A percentile compares a stretch with the other conserved stretches of the same genome.
Evolutionary conservation across 2,888 invertebrate species (phyloP).

Genomic region (Archaeoteleia sp.): DNA sequence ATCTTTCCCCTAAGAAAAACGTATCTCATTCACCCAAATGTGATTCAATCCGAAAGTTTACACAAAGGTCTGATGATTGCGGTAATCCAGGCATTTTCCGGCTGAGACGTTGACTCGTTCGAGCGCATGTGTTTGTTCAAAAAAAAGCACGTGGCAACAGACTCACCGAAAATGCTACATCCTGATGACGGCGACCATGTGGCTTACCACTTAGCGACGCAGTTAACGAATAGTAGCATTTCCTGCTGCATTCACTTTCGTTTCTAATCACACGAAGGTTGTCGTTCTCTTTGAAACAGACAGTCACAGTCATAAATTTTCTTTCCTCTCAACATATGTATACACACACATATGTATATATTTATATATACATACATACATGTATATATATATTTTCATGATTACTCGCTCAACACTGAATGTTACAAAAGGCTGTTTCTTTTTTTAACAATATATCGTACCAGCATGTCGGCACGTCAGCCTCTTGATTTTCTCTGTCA

Average conservation of each 20-base stretch:
- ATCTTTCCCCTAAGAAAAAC: too few species aligned
- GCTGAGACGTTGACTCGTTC: neutral
- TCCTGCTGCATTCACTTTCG: constrained; percentile 1
- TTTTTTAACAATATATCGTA: constrained; percentile 1
- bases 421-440: neutral
- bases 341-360: neutral
- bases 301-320: constrained; percentile 4
- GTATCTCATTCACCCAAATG: too few species aligned
- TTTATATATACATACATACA: neutral
- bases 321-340: neutral
- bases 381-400: neutral
- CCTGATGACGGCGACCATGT: constrained; percentile 7
- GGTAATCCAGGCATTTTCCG: constrained; percentile 9
- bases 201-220: constrained; percentile 1
- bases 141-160: constrained; percentile 9
- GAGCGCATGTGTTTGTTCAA: neutral
- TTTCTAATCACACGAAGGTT: constrained; percentile 2
- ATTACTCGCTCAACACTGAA: neutral
- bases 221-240: constrained; percentile 9
- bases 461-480: neutral
- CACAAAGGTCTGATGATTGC: constrained; percentile 1
- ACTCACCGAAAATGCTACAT: constrained; percentile 1
- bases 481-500: constrained; percentile 7
- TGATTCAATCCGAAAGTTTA: neutral
- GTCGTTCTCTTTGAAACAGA: constrained; percentile 5